phyloP scores from a whole-genome alignment of 2,113 vertebrate genomes.

The Percopsis transmontana region DNA sequence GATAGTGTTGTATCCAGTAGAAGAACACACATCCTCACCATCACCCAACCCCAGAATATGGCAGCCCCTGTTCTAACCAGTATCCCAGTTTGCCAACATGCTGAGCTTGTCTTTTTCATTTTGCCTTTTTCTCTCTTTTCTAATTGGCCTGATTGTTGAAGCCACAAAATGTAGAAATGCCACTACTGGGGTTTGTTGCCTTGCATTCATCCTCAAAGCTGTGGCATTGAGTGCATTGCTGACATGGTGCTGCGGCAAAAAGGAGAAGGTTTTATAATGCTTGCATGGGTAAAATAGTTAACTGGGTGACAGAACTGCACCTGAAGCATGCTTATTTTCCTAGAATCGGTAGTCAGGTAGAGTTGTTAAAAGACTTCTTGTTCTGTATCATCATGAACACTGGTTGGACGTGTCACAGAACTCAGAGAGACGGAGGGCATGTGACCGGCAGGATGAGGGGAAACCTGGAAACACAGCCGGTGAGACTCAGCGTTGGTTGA shows the following conservation, averaged over 20 bases:
- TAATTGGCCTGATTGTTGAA: slow-evolving; percentile 68
- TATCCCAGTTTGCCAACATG: slow-evolving; percentile 49
- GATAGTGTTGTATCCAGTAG: slow-evolving; percentile 44
- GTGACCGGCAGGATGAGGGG: slow-evolving; percentile 47
- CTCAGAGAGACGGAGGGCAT: slow-evolving; percentile 58
- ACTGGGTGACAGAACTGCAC: slow-evolving; percentile 78
- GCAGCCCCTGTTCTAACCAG: slow-evolving; percentile 26
- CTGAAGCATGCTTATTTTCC: slow-evolving; percentile 85
- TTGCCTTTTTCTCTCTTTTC: slow-evolving; percentile 34
- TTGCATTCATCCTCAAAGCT: slow-evolving; percentile 65
- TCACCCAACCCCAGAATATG: slow-evolving; percentile 28
- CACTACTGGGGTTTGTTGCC: slow-evolving; percentile 73
- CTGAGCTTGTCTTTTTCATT: slow-evolving; percentile 28
- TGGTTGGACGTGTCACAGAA: slow-evolving; percentile 72
- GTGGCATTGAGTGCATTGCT: slow-evolving; percentile 71
- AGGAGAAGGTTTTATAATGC: slow-evolving; percentile 78
- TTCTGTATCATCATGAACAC: slow-evolving; percentile 71
- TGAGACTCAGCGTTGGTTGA: slow-evolving; percentile 54
- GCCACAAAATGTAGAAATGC: slow-evolving; percentile 57
- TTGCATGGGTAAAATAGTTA: slow-evolving; percentile 85
- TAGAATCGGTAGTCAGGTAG: slow-evolving; percentile 81
- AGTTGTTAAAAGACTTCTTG: slow-evolving; percentile 76
- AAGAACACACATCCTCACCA: slow-evolving; percentile 34
- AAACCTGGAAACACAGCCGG: slow-evolving; percentile 47
- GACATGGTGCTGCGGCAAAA: slow-evolving; percentile 68